phyloP scores from a whole-genome alignment of 2,888 invertebrate genomes.

The Allophyes oxyacanthae region DNA sequence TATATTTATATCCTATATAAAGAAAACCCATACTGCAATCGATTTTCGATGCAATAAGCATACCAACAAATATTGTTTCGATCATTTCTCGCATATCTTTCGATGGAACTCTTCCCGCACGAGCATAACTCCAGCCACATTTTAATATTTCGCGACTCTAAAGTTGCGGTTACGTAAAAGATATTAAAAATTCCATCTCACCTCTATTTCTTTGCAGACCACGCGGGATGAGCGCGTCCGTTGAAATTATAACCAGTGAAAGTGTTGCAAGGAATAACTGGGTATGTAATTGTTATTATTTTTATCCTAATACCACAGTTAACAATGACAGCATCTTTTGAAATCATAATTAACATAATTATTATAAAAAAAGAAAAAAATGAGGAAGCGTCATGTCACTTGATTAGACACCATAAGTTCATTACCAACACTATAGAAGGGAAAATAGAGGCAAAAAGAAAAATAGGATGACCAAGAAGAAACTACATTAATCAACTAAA shows the following conservation, averaged over 20 bases:
- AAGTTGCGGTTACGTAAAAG: constrained; percentile 47
- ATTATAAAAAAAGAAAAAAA: no score
- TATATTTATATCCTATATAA: background rate
- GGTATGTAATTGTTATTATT: constrained; percentile 10
- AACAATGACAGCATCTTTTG: no score
- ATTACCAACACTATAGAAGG: no score
- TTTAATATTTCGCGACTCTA: constrained; percentile 69
- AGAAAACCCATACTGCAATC: background rate
- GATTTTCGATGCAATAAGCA: background rate
- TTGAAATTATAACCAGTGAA: constrained; percentile 36
- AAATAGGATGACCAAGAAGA: no score
- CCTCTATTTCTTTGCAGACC: constrained; percentile 42
- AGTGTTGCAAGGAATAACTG: constrained; percentile 17
- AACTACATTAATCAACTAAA: no score
- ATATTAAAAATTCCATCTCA: constrained; percentile 73
- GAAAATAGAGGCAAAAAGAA: no score
- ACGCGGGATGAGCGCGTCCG: constrained; percentile 24
- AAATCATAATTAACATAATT: no score
- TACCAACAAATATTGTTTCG: constrained; percentile 16
- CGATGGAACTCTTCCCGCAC: constrained; percentile 40
- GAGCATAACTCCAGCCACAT: constrained; percentile 65
- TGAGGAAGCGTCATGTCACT: no score
- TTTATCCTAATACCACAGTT: background rate
- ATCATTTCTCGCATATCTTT: constrained; percentile 35
- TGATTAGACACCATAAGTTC: no score